Base-by-base conservation (phyloP, 1,140 invertebrate species). In the Magallana angulata region DNA sequence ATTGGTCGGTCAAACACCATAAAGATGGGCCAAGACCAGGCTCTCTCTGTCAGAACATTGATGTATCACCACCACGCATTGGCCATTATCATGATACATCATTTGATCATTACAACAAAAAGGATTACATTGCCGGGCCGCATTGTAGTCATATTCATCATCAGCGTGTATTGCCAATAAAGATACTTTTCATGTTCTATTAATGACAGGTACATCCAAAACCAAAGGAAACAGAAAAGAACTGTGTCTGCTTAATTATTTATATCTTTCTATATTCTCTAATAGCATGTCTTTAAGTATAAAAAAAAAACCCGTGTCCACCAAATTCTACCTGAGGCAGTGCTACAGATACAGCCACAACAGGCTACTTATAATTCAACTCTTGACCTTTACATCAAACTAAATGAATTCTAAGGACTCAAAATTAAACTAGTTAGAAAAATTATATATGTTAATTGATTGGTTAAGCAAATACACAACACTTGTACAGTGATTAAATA, bases 381-480 rank as follows among this genome's bases (percentile, higher is more conserved):
- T 48, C 36, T 48, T 48, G 36, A 48, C 36, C 36, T 48, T 48
- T 48, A 48, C 36, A 48, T 2, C 5, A 48, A 76, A 30, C 6
- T 12, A 30, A 30, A 24, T 24, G 24, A 24, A 12, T 30, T 11
- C 24, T 36, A 12, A 76, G 24, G 24, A 76, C 24, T 76, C 24
- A 30, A 7, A 76, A 76, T 30, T 76, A 18, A 76, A 76, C 24
- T 30, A 76, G 68, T 76, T 18, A 76, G 11, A 8, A 76, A 24
- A 76, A 76, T 76, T 76, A 76, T 76, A 76, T 30, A 76, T 76
- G 68, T 76, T 30, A 76, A 76, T 76, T 76, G 68, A 76, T 76
- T 76, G 68, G 68, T 76, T 76, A 76, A 76, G 4, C 36, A 30
- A 76, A 30, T 76, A 36, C 68, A 24, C 12, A 76, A 76, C 68